Evolutionary conservation across 2,113 vertebrate genomes (phyloP).

Genomic region (Peromyscus polionotus): DNA sequence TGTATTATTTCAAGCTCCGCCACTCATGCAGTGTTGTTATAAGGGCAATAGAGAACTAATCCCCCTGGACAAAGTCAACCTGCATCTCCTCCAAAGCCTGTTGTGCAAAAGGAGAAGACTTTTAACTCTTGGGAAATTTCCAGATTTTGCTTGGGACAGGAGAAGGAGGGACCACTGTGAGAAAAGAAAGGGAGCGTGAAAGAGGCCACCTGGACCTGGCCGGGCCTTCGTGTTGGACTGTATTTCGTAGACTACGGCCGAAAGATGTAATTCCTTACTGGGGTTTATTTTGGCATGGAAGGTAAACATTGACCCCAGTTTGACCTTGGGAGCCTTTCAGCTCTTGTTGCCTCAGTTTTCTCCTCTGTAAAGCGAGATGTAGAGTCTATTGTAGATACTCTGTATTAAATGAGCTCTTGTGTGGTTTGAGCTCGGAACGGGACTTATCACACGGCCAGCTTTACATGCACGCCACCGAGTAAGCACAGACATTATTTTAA

Average conservation of each 20-base stretch:
- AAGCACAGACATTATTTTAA: background rate
- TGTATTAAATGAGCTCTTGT: background rate
- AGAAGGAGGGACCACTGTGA: background rate
- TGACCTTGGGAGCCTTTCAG: slow-evolving; percentile 23
- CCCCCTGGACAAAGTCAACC: too few relatives aligned
- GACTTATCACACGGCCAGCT: background rate
- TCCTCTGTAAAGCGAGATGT: background rate
- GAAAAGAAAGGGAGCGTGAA: background rate
- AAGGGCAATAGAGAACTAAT: background rate
- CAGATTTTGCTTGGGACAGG: background rate
- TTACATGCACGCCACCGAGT: background rate
- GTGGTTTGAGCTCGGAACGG: background rate
- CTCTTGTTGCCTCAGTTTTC: background rate
- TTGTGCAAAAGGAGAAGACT: background rate
- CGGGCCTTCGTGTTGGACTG: background rate
- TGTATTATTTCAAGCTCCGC: background rate
- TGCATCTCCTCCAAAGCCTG: background rate
- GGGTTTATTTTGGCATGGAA: background rate
- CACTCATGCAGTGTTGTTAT: too few relatives aligned
- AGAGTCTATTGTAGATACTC: rapidly evolving
- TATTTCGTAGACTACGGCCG: background rate
- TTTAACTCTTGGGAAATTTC: background rate
- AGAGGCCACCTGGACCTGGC: background rate
- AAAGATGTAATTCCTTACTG: background rate
- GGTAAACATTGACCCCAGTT: background rate